A percentile compares a stretch with the other conserved stretches of the same genome.
Evolutionary conservation across 1,140 invertebrate species (phyloP).

Genomic region (Babylonia areolata): DNA sequence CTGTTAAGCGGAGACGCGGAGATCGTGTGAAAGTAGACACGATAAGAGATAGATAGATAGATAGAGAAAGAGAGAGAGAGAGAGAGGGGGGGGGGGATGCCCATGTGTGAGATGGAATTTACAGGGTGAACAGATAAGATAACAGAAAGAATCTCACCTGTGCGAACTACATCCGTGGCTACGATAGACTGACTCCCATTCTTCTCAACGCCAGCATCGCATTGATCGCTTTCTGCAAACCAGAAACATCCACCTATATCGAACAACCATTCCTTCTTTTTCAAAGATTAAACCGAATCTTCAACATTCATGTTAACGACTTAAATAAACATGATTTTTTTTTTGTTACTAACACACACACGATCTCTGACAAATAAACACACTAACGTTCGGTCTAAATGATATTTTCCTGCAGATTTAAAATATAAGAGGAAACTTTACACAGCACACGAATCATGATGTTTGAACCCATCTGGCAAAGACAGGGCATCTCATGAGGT

Average conservation of each 20-base stretch:
- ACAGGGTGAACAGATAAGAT: too few relatives aligned
- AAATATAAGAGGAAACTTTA: too few relatives aligned
- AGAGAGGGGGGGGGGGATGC: background rate
- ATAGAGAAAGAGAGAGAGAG: background rate
- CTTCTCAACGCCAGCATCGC: constrained; percentile 69
- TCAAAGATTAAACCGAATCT: background rate
- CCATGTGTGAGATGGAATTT: background rate
- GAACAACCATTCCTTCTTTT: background rate
- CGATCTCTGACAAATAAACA: background rate
- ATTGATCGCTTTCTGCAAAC: constrained; percentile 68
- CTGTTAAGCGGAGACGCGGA: constrained; percentile 7
- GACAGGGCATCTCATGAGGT: too few relatives aligned
- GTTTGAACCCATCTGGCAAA: too few relatives aligned
- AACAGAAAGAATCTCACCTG: background rate
- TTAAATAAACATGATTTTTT: too few relatives aligned
- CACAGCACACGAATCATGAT: too few relatives aligned
- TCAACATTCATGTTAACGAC: background rate
- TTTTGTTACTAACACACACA: background rate
- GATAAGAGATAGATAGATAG: background rate
- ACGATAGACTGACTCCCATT: constrained; percentile 66
- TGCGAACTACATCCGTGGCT: background rate
- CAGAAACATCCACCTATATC: background rate
- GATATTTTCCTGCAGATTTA: too few relatives aligned
- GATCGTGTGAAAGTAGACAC: constrained; percentile 9
- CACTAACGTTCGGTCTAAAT: too few relatives aligned